These are phyloP conservation scores for Oplegnathus fasciatus DNA, from an alignment of 2,113 vertebrate species.

Conservation along the genomic window DNA sequence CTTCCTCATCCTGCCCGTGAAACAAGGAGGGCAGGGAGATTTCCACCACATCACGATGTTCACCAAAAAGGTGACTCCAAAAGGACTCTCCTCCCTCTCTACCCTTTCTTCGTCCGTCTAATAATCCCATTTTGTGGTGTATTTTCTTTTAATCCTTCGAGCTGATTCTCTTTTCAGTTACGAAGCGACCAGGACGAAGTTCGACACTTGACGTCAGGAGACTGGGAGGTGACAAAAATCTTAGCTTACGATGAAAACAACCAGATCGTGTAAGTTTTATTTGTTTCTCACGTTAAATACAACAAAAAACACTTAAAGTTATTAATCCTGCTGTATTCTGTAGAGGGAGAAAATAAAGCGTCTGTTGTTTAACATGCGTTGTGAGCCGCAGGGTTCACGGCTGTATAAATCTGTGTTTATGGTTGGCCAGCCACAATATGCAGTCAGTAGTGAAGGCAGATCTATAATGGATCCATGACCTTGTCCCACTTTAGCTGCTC, in stretches of 20 bases:
- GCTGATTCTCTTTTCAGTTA: slow-evolving; percentile 27
- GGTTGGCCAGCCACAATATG: neutral
- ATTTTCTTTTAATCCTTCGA: neutral
- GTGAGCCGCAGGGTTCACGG: neutral
- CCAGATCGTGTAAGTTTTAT: slow-evolving; percentile 90
- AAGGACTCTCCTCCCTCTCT: neutral
- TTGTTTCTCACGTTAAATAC: neutral
- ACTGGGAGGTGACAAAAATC: slow-evolving; percentile 95
- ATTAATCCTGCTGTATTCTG: neutral
- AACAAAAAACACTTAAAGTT: neutral
- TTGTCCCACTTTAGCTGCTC: slow-evolving; percentile 52
- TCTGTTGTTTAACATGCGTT: neutral
- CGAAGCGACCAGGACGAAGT: slow-evolving; percentile 88
- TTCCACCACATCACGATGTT: slow-evolving; percentile 97
- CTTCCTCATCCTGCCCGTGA: slow-evolving; percentile 93
- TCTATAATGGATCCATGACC: slow-evolving; percentile 41
- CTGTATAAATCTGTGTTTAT: neutral
- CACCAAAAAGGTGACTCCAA: slow-evolving; percentile 87
- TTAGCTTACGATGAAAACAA: slow-evolving; percentile 91
- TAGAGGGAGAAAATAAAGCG: neutral
- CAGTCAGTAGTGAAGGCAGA: neutral
- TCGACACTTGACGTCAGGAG: slow-evolving; percentile 93
- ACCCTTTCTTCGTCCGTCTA: neutral
- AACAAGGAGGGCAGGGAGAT: slow-evolving; percentile 94
- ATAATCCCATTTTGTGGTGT: neutral